Base-by-base conservation (phyloP, 1,140 invertebrate genomes). In the Campoletis sonorensis region DNA sequence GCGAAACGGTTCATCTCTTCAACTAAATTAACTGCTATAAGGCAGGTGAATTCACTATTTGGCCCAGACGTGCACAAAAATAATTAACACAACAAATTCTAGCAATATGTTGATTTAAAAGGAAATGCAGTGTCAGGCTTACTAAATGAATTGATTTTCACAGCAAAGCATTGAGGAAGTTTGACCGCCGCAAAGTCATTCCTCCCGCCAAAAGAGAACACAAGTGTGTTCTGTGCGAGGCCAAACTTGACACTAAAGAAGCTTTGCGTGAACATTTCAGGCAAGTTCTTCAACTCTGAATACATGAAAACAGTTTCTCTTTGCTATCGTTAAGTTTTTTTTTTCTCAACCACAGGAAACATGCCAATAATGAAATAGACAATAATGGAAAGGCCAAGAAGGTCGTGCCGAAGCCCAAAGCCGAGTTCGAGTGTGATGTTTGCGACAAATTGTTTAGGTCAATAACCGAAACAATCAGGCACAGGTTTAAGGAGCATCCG, bases 401-500 rank as follows among this genome's bases (percentile, higher is more conserved):
- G 10, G 15, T 26, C 80, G 54, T 84, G 87, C 82, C 85, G n/a
- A 70, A 70, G 27, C 67, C 30, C n/a, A 70, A 70, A 84, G 71
- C 37, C 37, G 83, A 87, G 54, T 86, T 86, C n/a, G 27, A 87
- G 58, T 95, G 94, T 85, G 94, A 95, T 89, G 93, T 94, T 68
- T 95, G 94, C 87, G 87, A 89, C n/a, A 92, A 94, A 87, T 85
- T 91, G 51, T 95, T 95, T 85, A 91, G 93, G 15, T 93, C 93
- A 2, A 94, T 94, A 79, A 94, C 94, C 0, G 92, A 93, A 80
- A 94, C 95, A 0, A 95, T 95, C 80, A 93, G 94, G 82, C 95
- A 95, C 88, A 94, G 95, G 87, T 95, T 94, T 86, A 94, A 94
- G 86, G 91, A 94, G 72, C 95, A 95, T 88, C 94, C 94, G 15